Percentiles rank a stretch among this genome's conserved stretches.
phyloP scores from a whole-genome alignment of 2,888 invertebrate genomes.

The Leucozona laternaria region DNA sequence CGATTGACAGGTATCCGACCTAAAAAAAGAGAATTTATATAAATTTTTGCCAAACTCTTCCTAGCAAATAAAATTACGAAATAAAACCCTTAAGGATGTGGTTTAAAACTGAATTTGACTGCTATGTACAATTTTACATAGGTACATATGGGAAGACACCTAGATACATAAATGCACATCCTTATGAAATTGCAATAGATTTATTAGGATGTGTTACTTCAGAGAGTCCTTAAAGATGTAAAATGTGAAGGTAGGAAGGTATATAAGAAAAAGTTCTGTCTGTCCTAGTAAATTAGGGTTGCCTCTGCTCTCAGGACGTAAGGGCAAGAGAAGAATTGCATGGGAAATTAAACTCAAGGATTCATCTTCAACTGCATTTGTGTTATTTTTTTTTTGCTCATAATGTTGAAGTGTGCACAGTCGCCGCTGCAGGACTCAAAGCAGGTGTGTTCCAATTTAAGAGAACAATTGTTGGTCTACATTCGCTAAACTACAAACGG shows the following conservation, averaged over 20 bases:
- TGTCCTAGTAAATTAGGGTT: constrained; percentile 45
- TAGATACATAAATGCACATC: background rate
- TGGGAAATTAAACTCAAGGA: constrained; percentile 58
- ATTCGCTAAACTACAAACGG: constrained; percentile 42
- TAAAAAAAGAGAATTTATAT: constrained; percentile 17
- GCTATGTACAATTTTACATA: background rate
- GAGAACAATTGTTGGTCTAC: constrained; percentile 66
- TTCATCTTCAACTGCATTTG: constrained; percentile 68
- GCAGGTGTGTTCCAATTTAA: constrained; percentile 66
- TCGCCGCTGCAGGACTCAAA: constrained; percentile 48
- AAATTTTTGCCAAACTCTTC: background rate
- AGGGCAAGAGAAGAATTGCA: constrained; percentile 36
- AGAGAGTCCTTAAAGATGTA: constrained; percentile 4
- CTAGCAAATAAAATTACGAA: constrained; percentile 29
- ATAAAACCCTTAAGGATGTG: constrained; percentile 24
- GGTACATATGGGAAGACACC: no score
- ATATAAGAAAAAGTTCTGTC: constrained; percentile 21
- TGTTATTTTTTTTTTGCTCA: constrained; percentile 24
- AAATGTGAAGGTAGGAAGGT: background rate
- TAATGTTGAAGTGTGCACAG: constrained; percentile 28
- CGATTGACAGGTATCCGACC: constrained; percentile 57
- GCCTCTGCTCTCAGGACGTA: constrained; percentile 35
- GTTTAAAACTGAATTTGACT: constrained; percentile 39
- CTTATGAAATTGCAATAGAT: constrained; percentile 46
- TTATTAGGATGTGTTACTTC: constrained; percentile 33